Evolutionary conservation across 2,113 vertebrate species (phyloP).

Genomic region (Columbina picui): DNA sequence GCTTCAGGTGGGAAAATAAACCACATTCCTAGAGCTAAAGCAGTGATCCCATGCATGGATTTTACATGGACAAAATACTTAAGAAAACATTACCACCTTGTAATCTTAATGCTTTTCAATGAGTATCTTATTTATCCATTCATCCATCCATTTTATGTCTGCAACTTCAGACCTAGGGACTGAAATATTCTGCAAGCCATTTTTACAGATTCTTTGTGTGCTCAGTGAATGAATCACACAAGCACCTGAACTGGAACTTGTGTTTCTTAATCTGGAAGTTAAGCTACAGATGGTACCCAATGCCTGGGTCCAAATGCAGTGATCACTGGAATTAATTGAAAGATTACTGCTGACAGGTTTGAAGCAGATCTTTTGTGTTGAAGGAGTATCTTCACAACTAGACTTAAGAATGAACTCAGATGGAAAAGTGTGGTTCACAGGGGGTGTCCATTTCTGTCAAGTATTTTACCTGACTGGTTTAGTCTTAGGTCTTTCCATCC

Average conservation of each 20-base stretch:
- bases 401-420: background rate
- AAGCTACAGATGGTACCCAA: background rate
- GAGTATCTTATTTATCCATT: background rate
- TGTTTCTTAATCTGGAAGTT: background rate
- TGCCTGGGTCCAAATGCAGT: background rate
- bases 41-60: background rate
- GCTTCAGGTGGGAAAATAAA: conserved; percentile 28
- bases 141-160: background rate
- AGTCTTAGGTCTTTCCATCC: background rate
- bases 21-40: background rate
- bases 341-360: background rate
- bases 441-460: background rate
- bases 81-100: background rate
- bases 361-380: background rate
- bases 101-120: background rate
- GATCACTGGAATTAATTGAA: background rate
- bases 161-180: background rate
- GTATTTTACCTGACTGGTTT: background rate
- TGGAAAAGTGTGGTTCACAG: background rate
- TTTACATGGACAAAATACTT: background rate
- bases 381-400: background rate
- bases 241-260: background rate
- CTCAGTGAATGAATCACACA: background rate
- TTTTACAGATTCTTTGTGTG: background rate
- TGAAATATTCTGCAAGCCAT: background rate